Conservation (phyloP, 2,797 vertebrate genomes). For the Rhincodon typus region DNA sequence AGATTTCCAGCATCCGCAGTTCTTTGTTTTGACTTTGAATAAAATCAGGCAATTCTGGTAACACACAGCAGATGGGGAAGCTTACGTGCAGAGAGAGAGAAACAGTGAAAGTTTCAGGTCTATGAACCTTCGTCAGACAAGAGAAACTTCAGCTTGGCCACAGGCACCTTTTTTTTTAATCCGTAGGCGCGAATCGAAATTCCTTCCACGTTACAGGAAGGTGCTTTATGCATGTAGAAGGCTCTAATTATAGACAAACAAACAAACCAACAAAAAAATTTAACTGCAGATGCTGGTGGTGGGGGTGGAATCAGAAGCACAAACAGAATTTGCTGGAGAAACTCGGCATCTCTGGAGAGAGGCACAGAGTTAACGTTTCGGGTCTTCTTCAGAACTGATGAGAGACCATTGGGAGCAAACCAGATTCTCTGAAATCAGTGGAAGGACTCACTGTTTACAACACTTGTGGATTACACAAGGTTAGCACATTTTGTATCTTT, state of each 20-base stretch:
- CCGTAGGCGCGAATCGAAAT: background rate
- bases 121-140: background rate
- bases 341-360: too few relatives aligned
- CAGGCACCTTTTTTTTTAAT: background rate
- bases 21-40: too few relatives aligned
- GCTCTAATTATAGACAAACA: background rate
- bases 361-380: too few relatives aligned
- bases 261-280: background rate
- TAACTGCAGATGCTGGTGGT: background rate
- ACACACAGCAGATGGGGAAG: background rate
- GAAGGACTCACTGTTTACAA: background rate
- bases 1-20: too few relatives aligned
- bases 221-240: background rate
- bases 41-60: background rate
- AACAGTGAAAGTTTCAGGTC: background rate
- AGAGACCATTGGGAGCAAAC: too few relatives aligned
- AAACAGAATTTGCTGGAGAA: background rate
- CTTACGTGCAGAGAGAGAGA: background rate
- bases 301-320: background rate
- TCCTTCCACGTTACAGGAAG: background rate
- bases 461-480: background rate
- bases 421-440: background rate
- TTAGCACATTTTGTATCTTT: too few relatives aligned
- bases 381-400: too few relatives aligned
- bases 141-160: background rate